Conservation (phyloP, 1,140 invertebrate species). For the Kradibia gibbosae region DNA sequence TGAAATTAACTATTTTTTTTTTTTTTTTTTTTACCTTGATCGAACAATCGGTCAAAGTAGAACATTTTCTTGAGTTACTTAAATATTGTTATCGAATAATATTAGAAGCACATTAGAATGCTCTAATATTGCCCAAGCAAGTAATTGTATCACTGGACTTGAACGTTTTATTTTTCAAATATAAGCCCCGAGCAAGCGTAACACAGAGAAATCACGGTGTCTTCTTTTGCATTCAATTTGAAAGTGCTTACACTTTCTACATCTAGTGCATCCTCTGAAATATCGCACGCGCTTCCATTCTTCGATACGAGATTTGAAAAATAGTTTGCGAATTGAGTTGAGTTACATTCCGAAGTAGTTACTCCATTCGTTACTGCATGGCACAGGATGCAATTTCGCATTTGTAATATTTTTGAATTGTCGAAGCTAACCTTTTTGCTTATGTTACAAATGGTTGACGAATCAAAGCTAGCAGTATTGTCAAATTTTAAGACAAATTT, state of each 20-base stretch:
- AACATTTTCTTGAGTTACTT: too few relatives aligned
- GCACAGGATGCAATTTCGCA: neutral
- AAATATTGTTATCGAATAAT: too few relatives aligned
- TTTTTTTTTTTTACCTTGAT: too few relatives aligned
- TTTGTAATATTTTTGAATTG: neutral
- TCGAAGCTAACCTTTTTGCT: neutral
- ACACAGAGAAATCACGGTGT: too few relatives aligned
- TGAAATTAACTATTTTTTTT: too few relatives aligned
- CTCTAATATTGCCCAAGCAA: too few relatives aligned
- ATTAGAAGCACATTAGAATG: too few relatives aligned
- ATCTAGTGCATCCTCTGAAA: neutral
- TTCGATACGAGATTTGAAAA: constrained; percentile 21
- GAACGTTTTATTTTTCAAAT: too few relatives aligned
- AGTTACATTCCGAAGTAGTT: neutral
- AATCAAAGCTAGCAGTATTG: neutral
- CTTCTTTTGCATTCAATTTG: too few relatives aligned
- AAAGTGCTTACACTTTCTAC: neutral
- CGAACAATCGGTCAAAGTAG: too few relatives aligned
- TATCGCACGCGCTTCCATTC: neutral
- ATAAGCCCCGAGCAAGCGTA: too few relatives aligned
- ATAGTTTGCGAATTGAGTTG: neutral
- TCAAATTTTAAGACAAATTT: neutral
- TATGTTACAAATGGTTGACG: neutral
- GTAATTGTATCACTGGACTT: too few relatives aligned
- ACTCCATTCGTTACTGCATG: neutral